Evolutionary conservation across 2,797 vertebrate genomes (phyloP), one percentile per base, ranked within the genome.

Genomic region (Bovichtus diacanthus): DNA sequence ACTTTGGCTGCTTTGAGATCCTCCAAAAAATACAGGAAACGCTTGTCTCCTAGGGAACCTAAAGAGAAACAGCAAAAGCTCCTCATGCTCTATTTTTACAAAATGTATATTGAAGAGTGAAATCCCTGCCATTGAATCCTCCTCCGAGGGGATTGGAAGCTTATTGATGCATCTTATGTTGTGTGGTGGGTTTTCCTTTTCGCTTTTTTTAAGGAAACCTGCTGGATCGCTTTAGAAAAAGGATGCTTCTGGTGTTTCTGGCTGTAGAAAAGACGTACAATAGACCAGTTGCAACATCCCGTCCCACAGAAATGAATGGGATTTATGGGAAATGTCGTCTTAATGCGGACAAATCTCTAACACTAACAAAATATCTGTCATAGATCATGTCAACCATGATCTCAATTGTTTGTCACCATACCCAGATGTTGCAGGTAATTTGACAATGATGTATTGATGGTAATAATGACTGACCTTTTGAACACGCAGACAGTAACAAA

Each of bases 401-500:
- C 49, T 86, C 70, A 78, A 81, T 80, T 85, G 64, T 86, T 86
- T 87, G 78, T 90, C 77, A 31, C 64, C 21, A 5, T 50, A 64
- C 47, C 51, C 74, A 80, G 71, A 88, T 75, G 70, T 70, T 87
- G 47, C 68, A 74, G 70, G 75, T 90, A 85, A 88, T 91, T 73
- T 86, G 87, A 86, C 87, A 73, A 36, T 50, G 87, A 88, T 81
- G 39, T 68, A 85, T 41, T 11, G 13, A 49, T 5, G 47, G 67
- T 81, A 80, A 71, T 84, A 82, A 76, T 81, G 60, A 53, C 70
- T 75, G 88, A 88, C 83, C 87, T 87, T 66, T 81, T 58, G 66
- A 83, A 80, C 82, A 75, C 10, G 54, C 53, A 70, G 82, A 76
- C 53, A 2, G 76, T 54, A 87, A 87, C 83, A 81, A 87, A 90